Evolutionary conservation across 2,888 invertebrate genomes (phyloP).

Genomic region (Laspeyria flexula): DNA sequence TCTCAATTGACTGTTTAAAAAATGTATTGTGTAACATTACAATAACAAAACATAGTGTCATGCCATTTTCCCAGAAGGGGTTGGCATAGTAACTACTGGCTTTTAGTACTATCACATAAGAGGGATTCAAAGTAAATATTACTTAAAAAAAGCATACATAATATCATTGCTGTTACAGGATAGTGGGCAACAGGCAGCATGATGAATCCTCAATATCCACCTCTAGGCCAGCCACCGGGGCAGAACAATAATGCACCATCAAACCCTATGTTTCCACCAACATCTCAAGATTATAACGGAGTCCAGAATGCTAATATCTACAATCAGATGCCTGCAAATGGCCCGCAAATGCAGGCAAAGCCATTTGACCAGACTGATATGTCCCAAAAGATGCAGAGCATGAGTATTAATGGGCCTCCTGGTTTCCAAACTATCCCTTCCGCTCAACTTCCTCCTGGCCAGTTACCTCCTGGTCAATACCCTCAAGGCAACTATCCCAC

Average conservation of each 20-base stretch:
- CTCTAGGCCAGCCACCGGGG: conserved; percentile 79
- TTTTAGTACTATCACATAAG: too few relatives aligned
- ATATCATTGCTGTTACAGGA: conserved; percentile 42
- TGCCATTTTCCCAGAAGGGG: too few relatives aligned
- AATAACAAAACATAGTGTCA: too few relatives aligned
- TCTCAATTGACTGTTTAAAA: too few relatives aligned
- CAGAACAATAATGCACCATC: conserved; percentile 78
- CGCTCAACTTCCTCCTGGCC: conserved; percentile 69
- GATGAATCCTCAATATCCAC: conserved; percentile 83
- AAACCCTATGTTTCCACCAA: conserved; percentile 72
- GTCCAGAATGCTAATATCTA: conserved; percentile 74
- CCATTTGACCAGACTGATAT: conserved; percentile 65
- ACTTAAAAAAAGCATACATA: too few relatives aligned
- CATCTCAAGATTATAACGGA: conserved; percentile 75
- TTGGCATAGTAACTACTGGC: too few relatives aligned
- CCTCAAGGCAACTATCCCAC: conserved; percentile 63
- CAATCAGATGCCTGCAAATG: conserved; percentile 60
- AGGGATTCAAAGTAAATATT: too few relatives aligned
- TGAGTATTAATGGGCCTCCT: conserved; percentile 75
- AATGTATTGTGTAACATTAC: too few relatives aligned
- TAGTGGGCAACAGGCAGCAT: conserved; percentile 61
- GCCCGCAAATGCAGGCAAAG: conserved; percentile 40
- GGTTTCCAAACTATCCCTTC: conserved; percentile 63
- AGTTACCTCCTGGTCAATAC: conserved; percentile 62
- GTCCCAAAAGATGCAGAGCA: conserved; percentile 79